These are phyloP conservation scores for Andricus grossulariae DNA, from an alignment of 1,140 invertebrate species.

Conservation along the genomic window DNA sequence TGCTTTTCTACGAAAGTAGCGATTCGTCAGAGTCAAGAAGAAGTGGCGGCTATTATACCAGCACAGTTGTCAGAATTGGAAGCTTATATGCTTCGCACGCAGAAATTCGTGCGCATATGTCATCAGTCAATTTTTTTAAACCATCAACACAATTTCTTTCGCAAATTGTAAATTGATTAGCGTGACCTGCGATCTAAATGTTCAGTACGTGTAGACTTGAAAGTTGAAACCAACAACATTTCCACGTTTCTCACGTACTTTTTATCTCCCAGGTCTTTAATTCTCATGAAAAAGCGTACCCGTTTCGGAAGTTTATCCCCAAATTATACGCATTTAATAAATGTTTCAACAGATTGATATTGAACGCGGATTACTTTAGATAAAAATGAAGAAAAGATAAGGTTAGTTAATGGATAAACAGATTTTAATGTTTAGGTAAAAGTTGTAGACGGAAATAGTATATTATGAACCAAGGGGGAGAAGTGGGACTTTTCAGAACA, in stretches of 20 bases:
- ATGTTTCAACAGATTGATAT: neutral
- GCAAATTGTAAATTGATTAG: slow-evolving; percentile 24
- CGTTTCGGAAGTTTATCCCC: neutral
- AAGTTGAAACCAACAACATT: neutral
- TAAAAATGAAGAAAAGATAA: neutral
- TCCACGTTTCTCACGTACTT: slow-evolving; percentile 21
- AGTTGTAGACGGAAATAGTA: no score
- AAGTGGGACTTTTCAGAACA: no score
- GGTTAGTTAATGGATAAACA: no score
- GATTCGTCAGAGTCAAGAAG: slow-evolving; percentile 44
- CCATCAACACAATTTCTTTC: neutral
- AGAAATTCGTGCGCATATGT: neutral
- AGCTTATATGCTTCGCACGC: slow-evolving; percentile 22
- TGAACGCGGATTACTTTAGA: neutral
- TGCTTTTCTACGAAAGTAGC: slow-evolving; percentile 49
- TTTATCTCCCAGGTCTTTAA: slow-evolving; percentile 11
- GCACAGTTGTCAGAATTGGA: slow-evolving; percentile 3
- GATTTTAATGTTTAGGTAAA: no score
- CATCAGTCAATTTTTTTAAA: slow-evolving; percentile 8
- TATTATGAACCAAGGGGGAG: no score
- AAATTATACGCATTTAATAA: slow-evolving; percentile 9
- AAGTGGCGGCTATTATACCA: slow-evolving; percentile 8
- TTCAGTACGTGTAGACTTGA: neutral
- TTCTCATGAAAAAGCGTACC: neutral
- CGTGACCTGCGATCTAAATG: slow-evolving; percentile 19